Evolutionary conservation across 2,113 vertebrate genomes (phyloP), one percentile per base, ranked within the genome.

Genomic region (Gymnarchus niloticus): DNA sequence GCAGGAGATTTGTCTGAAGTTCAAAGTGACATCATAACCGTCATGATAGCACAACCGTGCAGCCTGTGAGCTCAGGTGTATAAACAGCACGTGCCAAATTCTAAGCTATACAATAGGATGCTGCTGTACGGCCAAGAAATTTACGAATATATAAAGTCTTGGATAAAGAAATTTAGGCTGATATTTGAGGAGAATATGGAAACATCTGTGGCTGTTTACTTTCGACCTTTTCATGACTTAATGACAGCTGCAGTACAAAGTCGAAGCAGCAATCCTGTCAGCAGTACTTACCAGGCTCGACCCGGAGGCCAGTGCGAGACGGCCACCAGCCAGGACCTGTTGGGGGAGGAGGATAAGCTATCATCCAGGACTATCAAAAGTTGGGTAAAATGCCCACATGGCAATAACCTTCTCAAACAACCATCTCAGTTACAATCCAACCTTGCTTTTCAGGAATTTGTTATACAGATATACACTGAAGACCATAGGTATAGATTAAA

Each of bases 261-360:
- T 37, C 76, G 37, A 46, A 33, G 14, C 17, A 0, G 14, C 33
- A 44, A 5, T 44, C 28, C 37, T 41, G 2, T n/a, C n/a, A 3
- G 3, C 1, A n/a, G 46, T 80, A 93, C 94, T 95, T 91, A 96
- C 95, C 92, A 85, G 25, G 85, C 88, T 95, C 95, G 28, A 94
- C 87, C 10, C 93, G 92, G 56, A 96, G 90, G 37, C 95, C 95
- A 77, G 94, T 81, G 33, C 92, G 92, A 6, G 95, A 95, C 52
- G 95, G 94, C 17, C 90, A 92, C 95, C 94, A 95, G 52, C 93
- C 91, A 52, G 95, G 94, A 93, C 92, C 95, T 96, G 77, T 17
- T 17, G 41, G n/a, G 76, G 49, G 84, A 78, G 41, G 28, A 77
- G 19, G 33, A 78, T 21, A 48, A 9, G 21, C 51, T 12, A 52